A percentile compares a stretch with the other conserved stretches of the same genome.
These are phyloP conservation scores for Sander lucioperca DNA, from an alignment of 2,113 vertebrate species.

Conservation along the genomic window DNA sequence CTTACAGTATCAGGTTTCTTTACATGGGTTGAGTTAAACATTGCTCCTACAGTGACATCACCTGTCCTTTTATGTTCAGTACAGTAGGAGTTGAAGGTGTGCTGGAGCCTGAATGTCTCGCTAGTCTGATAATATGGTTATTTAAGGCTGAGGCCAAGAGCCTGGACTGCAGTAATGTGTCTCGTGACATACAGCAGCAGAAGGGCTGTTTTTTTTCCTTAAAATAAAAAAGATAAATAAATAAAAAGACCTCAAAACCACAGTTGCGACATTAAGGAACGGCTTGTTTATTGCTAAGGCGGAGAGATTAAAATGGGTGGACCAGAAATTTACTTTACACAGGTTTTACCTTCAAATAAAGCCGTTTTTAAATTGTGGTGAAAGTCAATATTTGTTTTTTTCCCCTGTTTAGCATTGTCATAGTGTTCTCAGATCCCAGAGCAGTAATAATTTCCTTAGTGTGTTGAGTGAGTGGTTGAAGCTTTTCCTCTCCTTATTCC, in stretches of 20 bases:
- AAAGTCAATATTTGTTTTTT: too few relatives aligned
- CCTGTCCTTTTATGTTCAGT: background rate
- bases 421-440: too few relatives aligned
- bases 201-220: too few relatives aligned
- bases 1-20: slow-evolving; percentile 7
- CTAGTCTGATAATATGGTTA: slow-evolving; percentile 70
- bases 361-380: too few relatives aligned
- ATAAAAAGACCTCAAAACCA: too few relatives aligned
- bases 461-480: background rate
- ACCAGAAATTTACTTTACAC: too few relatives aligned
- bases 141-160: slow-evolving; percentile 60
- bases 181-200: background rate
- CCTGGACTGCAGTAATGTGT: slow-evolving; percentile 9
- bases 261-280: too few relatives aligned
- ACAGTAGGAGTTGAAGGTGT: slow-evolving; percentile 29
- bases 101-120: slow-evolving; percentile 44
- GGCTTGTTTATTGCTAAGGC: too few relatives aligned
- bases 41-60: background rate
- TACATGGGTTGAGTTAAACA: background rate
- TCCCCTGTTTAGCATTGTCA: too few relatives aligned
- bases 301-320: too few relatives aligned
- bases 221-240: too few relatives aligned
- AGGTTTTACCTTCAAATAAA: too few relatives aligned
- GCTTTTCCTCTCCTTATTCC: background rate
- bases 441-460: background rate